Percentiles rank a stretch among this genome's conserved stretches.
Evolutionary conservation across 1,140 invertebrate species (phyloP).

Genomic region (Halesus radiatus): DNA sequence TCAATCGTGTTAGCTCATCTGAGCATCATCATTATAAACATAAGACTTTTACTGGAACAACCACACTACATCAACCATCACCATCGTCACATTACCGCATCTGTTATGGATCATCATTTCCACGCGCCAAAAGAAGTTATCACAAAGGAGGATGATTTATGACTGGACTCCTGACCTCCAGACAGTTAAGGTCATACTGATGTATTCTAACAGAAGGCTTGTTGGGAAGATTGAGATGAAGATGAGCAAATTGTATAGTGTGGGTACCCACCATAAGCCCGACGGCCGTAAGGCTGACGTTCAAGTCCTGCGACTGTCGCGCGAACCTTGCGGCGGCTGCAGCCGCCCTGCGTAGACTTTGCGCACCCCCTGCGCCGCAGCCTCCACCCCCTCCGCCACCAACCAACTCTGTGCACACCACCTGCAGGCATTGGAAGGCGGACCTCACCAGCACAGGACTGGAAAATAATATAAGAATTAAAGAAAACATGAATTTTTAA

Average conservation of each 20-base stretch:
- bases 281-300: conserved; percentile 98
- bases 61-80: no score
- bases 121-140: no score
- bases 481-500: no score
- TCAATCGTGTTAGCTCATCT: no score
- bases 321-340: conserved; percentile 97
- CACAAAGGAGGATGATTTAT: no score
- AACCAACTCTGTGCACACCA: conserved; percentile 96
- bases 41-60: no score
- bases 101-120: no score
- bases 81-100: no score
- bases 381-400: conserved; percentile 83
- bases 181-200: no score
- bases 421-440: conserved; percentile 95
- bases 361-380: conserved; percentile 80
- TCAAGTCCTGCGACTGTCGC: conserved; percentile 95
- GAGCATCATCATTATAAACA: no score
- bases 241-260: no score
- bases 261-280: conserved; percentile 85
- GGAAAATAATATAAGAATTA: neutral
- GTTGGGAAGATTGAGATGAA: neutral
- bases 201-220: neutral
- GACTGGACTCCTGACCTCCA: no score
- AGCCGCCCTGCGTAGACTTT: conserved; percentile 89
- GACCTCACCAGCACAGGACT: conserved; percentile 93